Conservation (phyloP, 64 coral and sea anemone species). For the Stylophora pistillata region DNA sequence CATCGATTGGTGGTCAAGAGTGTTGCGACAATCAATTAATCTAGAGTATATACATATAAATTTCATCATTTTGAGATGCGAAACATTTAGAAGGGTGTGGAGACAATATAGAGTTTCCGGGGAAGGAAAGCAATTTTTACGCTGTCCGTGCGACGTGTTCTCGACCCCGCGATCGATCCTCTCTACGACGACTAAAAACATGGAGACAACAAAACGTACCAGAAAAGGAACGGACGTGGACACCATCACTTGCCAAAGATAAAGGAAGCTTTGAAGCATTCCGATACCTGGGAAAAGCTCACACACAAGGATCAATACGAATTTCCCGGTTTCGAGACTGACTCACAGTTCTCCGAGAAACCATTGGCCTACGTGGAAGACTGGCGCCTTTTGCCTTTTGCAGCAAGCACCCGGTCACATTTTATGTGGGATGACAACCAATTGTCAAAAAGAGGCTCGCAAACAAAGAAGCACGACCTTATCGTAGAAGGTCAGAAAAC, state of each 20-base stretch:
- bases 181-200: neutral
- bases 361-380: slow-evolving; percentile 5
- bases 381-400: slow-evolving; percentile 6
- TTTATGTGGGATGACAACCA: slow-evolving; percentile 47
- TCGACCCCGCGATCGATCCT: slow-evolving; percentile 18
- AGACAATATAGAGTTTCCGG: slow-evolving; percentile 13
- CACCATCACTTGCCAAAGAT: slow-evolving; percentile 55
- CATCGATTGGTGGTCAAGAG: slow-evolving; percentile 23
- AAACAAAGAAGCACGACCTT: neutral
- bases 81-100: slow-evolving; percentile 13
- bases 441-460: slow-evolving; percentile 20
- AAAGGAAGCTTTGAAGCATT: slow-evolving; percentile 19
- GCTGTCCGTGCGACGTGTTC: slow-evolving; percentile 17
- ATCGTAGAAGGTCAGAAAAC: slow-evolving; percentile 5
- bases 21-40: slow-evolving; percentile 20
- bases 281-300: slow-evolving; percentile 12
- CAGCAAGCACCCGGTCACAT: neutral
- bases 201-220: neutral
- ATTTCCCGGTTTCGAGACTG: slow-evolving; percentile 34
- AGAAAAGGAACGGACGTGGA: neutral
- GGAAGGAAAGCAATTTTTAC: slow-evolving; percentile 10
- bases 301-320: slow-evolving; percentile 23
- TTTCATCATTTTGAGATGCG: slow-evolving; percentile 27
- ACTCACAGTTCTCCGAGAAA: neutral
- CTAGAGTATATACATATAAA: slow-evolving; percentile 14